Conservation (phyloP, 2,113 vertebrate species). For the Toxostoma redivivum region DNA sequence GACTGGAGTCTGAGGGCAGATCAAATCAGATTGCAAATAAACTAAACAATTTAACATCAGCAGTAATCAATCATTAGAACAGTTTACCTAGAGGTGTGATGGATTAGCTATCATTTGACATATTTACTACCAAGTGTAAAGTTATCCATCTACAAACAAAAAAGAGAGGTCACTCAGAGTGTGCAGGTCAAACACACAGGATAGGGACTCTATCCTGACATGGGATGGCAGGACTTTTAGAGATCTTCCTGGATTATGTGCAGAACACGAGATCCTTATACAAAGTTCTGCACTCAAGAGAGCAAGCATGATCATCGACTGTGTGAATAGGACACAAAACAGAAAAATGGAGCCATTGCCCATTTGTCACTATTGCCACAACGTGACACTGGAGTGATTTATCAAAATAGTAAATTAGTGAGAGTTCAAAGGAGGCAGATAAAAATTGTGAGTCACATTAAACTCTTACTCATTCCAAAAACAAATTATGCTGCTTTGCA, state of each 20-base stretch:
- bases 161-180: conserved; percentile 10
- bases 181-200: neutral
- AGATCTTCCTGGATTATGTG: rapidly evolving
- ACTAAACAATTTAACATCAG: neutral
- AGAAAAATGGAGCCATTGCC: neutral
- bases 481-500: neutral
- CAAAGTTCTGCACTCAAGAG: neutral
- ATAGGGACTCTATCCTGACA: neutral
- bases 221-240: neutral
- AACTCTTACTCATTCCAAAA: neutral
- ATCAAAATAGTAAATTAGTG: neutral
- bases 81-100: conserved; percentile 26
- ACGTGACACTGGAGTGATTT: neutral
- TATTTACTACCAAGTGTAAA: conserved; percentile 12
- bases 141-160: conserved; percentile 11
- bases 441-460: neutral
- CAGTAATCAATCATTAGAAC: neutral
- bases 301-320: neutral
- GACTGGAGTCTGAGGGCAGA: neutral
- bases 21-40: neutral
- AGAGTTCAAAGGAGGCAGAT: neutral
- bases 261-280: neutral
- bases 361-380: neutral
- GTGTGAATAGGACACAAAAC: neutral
- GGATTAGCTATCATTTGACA: conserved; percentile 11